Conservation (phyloP, 2,888 invertebrate species). For the Mesorhabditis spiculigera region DNA sequence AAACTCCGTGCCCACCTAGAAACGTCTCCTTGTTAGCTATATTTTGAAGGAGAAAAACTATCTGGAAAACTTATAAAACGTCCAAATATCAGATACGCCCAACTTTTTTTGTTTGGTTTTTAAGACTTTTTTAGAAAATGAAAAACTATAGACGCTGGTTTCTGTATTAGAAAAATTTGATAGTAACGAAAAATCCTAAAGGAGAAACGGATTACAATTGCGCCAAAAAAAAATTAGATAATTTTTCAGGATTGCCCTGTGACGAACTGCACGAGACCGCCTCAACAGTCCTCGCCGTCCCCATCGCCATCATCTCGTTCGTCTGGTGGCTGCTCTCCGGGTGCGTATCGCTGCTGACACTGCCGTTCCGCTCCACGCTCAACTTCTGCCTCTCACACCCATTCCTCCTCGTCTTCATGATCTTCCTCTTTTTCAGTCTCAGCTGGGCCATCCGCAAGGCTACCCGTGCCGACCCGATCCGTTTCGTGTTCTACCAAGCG, state of each 20-base stretch:
- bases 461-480: neutral
- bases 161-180: too few species aligned
- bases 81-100: too few species aligned
- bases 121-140: too few species aligned
- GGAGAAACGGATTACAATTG: too few species aligned
- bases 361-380: neutral
- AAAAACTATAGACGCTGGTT: too few species aligned
- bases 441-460: neutral
- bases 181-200: too few species aligned
- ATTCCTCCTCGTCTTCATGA: neutral
- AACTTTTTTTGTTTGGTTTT: too few species aligned
- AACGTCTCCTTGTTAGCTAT: too few species aligned
- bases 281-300: conserved; percentile 33
- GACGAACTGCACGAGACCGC: neutral
- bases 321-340: neutral
- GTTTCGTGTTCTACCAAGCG: neutral
- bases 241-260: conserved; percentile 6
- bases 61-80: too few species aligned
- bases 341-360: neutral
- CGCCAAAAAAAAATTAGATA: neutral
- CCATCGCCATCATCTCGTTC: conserved; percentile 38
- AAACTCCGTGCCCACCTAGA: too few species aligned
- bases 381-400: neutral
- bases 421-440: neutral
- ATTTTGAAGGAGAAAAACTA: too few species aligned